Evolutionary conservation across 2,797 vertebrate species (phyloP).

Genomic region (Aeoliscus strigatus): DNA sequence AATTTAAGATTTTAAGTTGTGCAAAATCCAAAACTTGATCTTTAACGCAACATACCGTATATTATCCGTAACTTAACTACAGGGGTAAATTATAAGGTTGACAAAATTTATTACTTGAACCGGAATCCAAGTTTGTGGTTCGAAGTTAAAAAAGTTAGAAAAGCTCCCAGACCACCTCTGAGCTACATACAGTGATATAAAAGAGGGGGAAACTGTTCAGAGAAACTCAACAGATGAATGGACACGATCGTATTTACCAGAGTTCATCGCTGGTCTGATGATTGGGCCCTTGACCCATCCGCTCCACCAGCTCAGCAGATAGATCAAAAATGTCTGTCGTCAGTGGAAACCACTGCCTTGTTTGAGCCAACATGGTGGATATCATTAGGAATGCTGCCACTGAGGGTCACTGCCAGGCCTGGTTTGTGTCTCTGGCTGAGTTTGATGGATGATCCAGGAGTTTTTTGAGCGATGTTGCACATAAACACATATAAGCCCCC

Average conservation of each 20-base stretch:
- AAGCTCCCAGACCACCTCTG: constrained; percentile 46
- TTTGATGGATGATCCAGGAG: constrained; percentile 61
- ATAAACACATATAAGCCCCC: constrained; percentile 23
- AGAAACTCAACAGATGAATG: constrained; percentile 38
- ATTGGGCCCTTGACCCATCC: constrained; percentile 70
- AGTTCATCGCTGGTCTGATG: constrained; percentile 52
- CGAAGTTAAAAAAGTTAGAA: constrained; percentile 23
- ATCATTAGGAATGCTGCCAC: constrained; percentile 65
- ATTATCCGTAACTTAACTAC: constrained; percentile 13
- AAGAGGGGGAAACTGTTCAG: constrained; percentile 1
- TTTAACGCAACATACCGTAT: neutral
- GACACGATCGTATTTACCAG: constrained; percentile 54
- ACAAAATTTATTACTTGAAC: constrained; percentile 29
- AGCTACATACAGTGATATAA: constrained; percentile 31
- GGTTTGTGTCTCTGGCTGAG: constrained; percentile 44
- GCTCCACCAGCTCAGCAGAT: constrained; percentile 71
- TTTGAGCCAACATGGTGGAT: constrained; percentile 57
- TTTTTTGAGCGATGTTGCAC: constrained; percentile 39
- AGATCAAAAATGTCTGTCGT: constrained; percentile 64
- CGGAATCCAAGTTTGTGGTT: constrained; percentile 43
- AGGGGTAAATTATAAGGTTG: constrained; percentile 21
- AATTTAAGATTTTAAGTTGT: too few species aligned
- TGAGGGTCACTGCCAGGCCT: constrained; percentile 61
- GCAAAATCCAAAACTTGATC: too few species aligned
- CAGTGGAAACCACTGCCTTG: constrained; percentile 52